These are phyloP conservation scores for Odiellus spinosus DNA, from an alignment of 2,888 invertebrate species.

Conservation along the genomic window DNA sequence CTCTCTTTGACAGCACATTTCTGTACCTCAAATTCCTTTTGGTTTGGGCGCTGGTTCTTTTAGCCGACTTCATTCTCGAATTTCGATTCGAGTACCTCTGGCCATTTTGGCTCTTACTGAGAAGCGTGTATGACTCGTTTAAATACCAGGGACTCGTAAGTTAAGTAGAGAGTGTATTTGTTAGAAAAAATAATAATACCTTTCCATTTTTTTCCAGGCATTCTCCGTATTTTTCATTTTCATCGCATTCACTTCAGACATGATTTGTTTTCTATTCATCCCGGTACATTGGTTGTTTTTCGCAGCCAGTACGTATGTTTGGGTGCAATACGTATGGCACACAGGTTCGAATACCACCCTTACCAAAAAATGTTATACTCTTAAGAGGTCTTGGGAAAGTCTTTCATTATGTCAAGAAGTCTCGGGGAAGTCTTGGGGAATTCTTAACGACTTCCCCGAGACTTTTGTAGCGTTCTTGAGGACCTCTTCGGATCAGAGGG, in stretches of 20 bases:
- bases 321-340: constrained; percentile 97
- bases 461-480: too few relatives aligned
- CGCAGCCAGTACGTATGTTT: constrained; percentile 94
- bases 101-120: constrained; percentile 92
- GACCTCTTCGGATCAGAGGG: too few relatives aligned
- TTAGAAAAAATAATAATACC: too few relatives aligned
- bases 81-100: constrained; percentile 98
- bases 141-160: constrained; percentile 93
- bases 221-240: constrained; percentile 96
- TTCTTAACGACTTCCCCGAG: too few relatives aligned
- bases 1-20: constrained; percentile 68
- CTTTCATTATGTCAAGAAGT: too few relatives aligned
- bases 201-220: constrained; percentile 66
- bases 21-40: constrained; percentile 87
- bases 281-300: constrained; percentile 96
- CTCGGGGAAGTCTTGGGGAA: too few relatives aligned
- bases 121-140: constrained; percentile 91
- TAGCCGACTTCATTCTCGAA: constrained; percentile 91
- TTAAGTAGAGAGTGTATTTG: constrained; percentile 23
- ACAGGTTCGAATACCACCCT: constrained; percentile 48
- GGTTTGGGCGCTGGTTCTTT: constrained; percentile 83
- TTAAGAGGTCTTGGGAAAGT: too few relatives aligned
- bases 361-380: too few relatives aligned
- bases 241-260: constrained; percentile 91
- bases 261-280: constrained; percentile 97